Conservation (phyloP, 2,888 invertebrate species). For the Glyphotaelius pellucidus region DNA sequence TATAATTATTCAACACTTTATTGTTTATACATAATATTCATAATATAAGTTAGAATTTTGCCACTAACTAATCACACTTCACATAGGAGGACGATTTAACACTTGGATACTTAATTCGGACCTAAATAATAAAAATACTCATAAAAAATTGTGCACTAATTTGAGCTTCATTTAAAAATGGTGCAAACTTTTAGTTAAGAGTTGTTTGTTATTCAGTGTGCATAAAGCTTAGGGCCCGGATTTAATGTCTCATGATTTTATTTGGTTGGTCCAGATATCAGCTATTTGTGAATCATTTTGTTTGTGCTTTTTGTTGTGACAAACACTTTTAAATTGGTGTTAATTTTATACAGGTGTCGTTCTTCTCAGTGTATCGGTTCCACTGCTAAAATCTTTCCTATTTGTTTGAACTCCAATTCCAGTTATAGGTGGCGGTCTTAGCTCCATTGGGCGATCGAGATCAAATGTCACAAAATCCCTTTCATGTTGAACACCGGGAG, state of each 20-base stretch:
- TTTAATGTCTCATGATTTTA: neutral
- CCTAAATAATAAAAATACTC: neutral
- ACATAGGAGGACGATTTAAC: neutral
- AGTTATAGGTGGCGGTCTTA: conserved; percentile 69
- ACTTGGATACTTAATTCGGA: neutral
- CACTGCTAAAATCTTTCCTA: conserved; percentile 71
- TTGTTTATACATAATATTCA: neutral
- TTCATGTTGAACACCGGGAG: conserved; percentile 77
- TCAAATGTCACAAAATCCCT: conserved; percentile 86
- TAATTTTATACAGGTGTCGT: conserved; percentile 63
- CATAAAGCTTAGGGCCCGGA: neutral
- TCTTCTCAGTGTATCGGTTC: conserved; percentile 61
- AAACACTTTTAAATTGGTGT: neutral
- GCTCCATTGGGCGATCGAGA: conserved; percentile 77
- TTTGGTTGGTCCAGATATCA: neutral
- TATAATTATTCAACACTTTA: neutral
- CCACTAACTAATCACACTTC: neutral
- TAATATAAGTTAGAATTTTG: neutral
- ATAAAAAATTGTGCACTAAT: neutral
- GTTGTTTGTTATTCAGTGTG: neutral
- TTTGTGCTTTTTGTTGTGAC: neutral
- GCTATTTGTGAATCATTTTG: neutral
- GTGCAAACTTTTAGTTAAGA: neutral
- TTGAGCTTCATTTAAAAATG: neutral
- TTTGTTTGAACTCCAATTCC: conserved; percentile 72